Conservation (phyloP, 2,888 invertebrate genomes). For the Oscheius onirici region DNA sequence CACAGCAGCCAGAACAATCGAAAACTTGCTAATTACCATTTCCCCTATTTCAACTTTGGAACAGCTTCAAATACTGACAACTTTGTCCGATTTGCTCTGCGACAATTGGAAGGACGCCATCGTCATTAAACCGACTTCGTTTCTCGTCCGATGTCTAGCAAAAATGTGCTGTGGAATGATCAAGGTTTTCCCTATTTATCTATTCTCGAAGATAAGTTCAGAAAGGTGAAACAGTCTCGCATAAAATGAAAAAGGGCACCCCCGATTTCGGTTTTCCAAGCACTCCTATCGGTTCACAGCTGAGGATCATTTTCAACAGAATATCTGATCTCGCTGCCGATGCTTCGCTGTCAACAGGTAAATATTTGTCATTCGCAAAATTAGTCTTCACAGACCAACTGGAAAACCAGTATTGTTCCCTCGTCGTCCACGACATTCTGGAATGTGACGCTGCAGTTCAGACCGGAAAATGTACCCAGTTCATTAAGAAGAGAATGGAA, state of each 20-base stretch:
- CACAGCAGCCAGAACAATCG: constrained; percentile 49
- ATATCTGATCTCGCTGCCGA: constrained; percentile 21
- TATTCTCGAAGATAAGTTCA: background rate
- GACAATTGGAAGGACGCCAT: constrained; percentile 48
- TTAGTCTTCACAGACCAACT: constrained; percentile 12
- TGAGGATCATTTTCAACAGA: constrained; percentile 6
- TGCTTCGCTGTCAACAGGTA: background rate
- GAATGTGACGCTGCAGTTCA: constrained; percentile 21
- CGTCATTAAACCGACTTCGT: constrained; percentile 36
- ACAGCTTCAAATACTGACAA: constrained; percentile 43
- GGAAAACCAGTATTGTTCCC: constrained; percentile 35
- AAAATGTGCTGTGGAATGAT: constrained; percentile 41
- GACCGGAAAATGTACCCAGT: background rate
- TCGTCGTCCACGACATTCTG: constrained; percentile 45
- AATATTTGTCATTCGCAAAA: background rate
- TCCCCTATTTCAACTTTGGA: constrained; percentile 36
- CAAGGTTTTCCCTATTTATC: background rate
- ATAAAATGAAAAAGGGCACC: background rate
- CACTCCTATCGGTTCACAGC: constrained; percentile 3
- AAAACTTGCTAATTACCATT: constrained; percentile 44
- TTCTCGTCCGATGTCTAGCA: constrained; percentile 40
- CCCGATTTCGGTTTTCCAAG: background rate
- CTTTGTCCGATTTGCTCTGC: constrained; percentile 38
- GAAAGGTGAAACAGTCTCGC: background rate
- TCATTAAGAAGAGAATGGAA: constrained; percentile 2